Percentiles rank a stretch among this genome's conserved stretches.
Evolutionary conservation across 2,888 invertebrate species (phyloP).

Genomic region (Gryllus longicercus): DNA sequence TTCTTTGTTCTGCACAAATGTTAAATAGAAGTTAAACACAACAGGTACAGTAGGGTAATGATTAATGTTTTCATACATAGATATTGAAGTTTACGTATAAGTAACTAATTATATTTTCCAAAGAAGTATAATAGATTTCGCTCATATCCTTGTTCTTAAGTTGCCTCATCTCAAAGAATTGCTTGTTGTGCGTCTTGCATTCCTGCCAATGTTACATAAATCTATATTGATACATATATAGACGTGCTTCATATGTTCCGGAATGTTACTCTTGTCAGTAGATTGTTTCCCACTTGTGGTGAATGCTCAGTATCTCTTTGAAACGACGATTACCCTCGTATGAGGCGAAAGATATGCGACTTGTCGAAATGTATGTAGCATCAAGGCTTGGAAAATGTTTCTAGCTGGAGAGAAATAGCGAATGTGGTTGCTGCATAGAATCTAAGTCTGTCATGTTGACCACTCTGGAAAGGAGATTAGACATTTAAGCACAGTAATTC

Average conservation of each 20-base stretch:
- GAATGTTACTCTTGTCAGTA: neutral
- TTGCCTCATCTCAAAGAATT: neutral
- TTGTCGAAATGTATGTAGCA: too few relatives aligned
- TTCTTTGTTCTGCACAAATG: neutral
- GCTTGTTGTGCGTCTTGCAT: neutral
- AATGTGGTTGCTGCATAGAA: too few relatives aligned
- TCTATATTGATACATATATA: slow-evolving; percentile 6
- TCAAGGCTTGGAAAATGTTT: too few relatives aligned
- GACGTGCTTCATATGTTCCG: slow-evolving; percentile 6
- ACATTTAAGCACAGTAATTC: too few relatives aligned
- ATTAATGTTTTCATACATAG: neutral
- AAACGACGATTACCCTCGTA: too few relatives aligned
- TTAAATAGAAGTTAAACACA: neutral
- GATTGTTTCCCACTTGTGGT: neutral
- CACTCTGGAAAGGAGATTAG: too few relatives aligned
- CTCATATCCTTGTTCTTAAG: neutral
- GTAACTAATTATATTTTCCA: neutral
- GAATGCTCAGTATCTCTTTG: too few relatives aligned
- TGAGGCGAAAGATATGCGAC: too few relatives aligned
- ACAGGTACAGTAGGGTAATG: neutral
- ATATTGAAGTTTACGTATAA: neutral
- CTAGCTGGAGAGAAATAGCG: too few relatives aligned
- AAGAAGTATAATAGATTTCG: neutral
- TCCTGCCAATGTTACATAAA: slow-evolving; percentile 1
- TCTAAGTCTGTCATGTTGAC: too few relatives aligned